phyloP scores from a whole-genome alignment of 1,140 invertebrate species.

The Chrysopa pallens region DNA sequence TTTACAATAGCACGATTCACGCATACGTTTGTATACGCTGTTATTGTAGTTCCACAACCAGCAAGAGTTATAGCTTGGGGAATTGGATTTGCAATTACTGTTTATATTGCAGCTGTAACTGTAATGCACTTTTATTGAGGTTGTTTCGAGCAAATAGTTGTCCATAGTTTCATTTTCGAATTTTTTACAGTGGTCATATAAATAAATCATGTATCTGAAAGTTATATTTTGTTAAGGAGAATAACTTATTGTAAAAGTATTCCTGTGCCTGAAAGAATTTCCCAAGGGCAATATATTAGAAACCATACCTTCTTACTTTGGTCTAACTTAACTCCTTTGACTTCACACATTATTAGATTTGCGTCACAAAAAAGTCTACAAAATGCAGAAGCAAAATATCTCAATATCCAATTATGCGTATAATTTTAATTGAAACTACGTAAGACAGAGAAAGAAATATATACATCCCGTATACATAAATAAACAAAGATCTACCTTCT shows the following conservation, averaged over 20 bases:
- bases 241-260: not conserved
- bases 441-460: too few species aligned
- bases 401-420: too few species aligned
- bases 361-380: too few species aligned
- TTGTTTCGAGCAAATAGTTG: too few species aligned
- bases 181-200: not conserved
- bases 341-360: too few species aligned
- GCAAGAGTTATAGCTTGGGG: constrained; percentile 29
- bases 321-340: too few species aligned
- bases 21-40: constrained; percentile 45
- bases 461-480: too few species aligned
- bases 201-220: not conserved
- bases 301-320: too few species aligned
- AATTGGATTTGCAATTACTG: constrained; percentile 19
- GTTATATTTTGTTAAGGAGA: not conserved
- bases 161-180: not conserved
- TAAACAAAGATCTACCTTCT: too few species aligned
- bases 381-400: too few species aligned
- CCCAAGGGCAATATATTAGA: too few species aligned
- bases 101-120: constrained; percentile 24
- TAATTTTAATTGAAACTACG: too few species aligned
- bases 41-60: constrained; percentile 32
- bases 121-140: constrained; percentile 10
- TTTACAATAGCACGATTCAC: constrained; percentile 36
- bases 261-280: not conserved